A percentile compares a stretch with the other conserved stretches of the same genome.
phyloP scores from a whole-genome alignment of 1,140 invertebrate species.

The Eumaeus atala region DNA sequence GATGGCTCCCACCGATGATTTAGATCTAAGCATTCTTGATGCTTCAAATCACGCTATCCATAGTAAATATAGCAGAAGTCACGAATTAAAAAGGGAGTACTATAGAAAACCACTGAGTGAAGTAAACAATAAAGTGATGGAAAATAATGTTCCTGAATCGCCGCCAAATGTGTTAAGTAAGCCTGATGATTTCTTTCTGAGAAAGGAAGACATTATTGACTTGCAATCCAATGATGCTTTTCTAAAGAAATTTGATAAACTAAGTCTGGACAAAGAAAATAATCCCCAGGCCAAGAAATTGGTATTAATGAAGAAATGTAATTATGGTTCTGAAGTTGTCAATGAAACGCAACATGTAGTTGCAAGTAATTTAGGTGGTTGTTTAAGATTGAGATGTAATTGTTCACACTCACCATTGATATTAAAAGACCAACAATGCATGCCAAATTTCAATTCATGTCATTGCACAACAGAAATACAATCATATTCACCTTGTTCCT shows the following conservation, averaged over 20 bases:
- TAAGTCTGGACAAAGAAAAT: constrained; percentile 48
- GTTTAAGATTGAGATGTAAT: neutral
- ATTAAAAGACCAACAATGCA: neutral
- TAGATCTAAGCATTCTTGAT: constrained; percentile 60
- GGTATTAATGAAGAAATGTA: constrained; percentile 32
- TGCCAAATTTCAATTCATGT: constrained; percentile 1
- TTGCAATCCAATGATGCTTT: constrained; percentile 27
- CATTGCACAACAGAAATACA: constrained; percentile 6
- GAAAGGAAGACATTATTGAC: constrained; percentile 36
- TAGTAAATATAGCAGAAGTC: constrained; percentile 13
- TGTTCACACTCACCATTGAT: neutral
- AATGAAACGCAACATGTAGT: neutral
- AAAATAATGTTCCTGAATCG: neutral
- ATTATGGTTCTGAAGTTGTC: constrained; percentile 4
- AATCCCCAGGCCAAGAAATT: constrained; percentile 38
- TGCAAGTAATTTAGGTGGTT: neutral
- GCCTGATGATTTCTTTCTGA: constrained; percentile 53
- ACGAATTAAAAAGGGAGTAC: neutral
- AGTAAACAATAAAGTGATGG: constrained; percentile 4
- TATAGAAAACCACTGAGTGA: constrained; percentile 13
- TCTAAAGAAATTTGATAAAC: constrained; percentile 32
- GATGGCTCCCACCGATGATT: constrained; percentile 45
- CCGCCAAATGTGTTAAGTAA: constrained; percentile 38
- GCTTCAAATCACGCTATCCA: constrained; percentile 25
- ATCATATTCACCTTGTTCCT: neutral